Evolutionary conservation across 1,140 invertebrate genomes (phyloP).

Genomic region (Megalonaias nervosa): DNA sequence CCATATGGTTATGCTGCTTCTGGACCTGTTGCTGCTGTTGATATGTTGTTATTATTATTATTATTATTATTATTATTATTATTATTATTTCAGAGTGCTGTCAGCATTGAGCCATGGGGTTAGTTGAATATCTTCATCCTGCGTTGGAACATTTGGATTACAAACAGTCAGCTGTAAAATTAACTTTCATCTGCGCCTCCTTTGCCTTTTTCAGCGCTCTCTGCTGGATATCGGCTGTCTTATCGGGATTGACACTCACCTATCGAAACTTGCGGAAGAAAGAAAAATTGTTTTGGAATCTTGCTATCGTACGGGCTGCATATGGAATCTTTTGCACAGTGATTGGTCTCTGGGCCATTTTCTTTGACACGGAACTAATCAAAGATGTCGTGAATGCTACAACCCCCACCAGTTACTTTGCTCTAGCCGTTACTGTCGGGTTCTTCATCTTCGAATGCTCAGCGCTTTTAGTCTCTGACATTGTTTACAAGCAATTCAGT

Average conservation of each 20-base stretch:
- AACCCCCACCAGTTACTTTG: conserved; percentile 44
- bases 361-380: conserved; percentile 30
- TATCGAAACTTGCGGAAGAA: conserved; percentile 34
- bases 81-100: no score
- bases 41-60: no score
- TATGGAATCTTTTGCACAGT: conserved; percentile 38
- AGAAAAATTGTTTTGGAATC: conserved; percentile 51
- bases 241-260: conserved; percentile 3
- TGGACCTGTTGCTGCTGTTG: no score
- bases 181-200: conserved; percentile 24
- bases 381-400: conserved; percentile 39
- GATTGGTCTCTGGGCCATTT: conserved; percentile 34
- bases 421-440: conserved; percentile 46
- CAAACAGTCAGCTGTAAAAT: conserved; percentile 12
- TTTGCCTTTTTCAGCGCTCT: conserved; percentile 32
- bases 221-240: conserved; percentile 20
- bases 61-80: no score
- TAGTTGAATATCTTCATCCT: conserved; percentile 16
- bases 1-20: no score
- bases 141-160: conserved; percentile 39
- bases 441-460: conserved; percentile 62
- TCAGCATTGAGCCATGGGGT: no score
- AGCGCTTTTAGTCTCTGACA: conserved; percentile 49
- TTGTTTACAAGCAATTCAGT: conserved; percentile 49
- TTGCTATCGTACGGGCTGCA: conserved; percentile 37